Conservation (phyloP, 2,888 invertebrate genomes). For the Psylliodes chrysocephalus region DNA sequence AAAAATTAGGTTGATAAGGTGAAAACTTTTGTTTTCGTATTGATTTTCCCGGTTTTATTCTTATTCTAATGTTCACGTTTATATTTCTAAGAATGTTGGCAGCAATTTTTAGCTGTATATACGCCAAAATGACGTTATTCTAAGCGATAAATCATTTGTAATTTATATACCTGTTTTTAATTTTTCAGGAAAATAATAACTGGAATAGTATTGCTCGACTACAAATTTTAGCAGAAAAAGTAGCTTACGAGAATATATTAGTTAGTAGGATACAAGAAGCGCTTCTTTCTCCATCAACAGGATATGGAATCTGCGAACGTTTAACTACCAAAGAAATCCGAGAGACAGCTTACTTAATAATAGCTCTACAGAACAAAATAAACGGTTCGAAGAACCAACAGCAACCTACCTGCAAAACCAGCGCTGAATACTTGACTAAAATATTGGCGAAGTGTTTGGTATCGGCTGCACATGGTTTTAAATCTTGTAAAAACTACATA, state of each 20-base stretch:
- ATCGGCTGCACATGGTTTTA: slow-evolving; percentile 58
- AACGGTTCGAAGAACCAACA: slow-evolving; percentile 67
- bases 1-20: no score
- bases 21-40: no score
- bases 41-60: no score
- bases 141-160: no score
- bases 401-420: slow-evolving; percentile 63
- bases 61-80: no score
- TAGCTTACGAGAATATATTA: slow-evolving; percentile 80
- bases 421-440: slow-evolving; percentile 78
- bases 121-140: no score
- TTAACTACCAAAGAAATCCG: slow-evolving; percentile 76
- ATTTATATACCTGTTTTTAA: not conserved
- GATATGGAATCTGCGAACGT: slow-evolving; percentile 67
- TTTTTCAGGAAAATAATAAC: slow-evolving; percentile 69
- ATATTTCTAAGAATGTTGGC: no score
- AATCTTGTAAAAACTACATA: slow-evolving; percentile 60
- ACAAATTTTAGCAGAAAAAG: slow-evolving; percentile 80
- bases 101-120: no score
- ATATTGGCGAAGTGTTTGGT: slow-evolving; percentile 78
- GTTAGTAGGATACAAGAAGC: slow-evolving; percentile 74
- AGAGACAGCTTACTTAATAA: slow-evolving; percentile 82
- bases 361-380: slow-evolving; percentile 75
- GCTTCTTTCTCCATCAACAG: slow-evolving; percentile 62
- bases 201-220: slow-evolving; percentile 75